phyloP scores from a whole-genome alignment of 2,888 invertebrate species.

The Himalopsyche kuldschensis region DNA sequence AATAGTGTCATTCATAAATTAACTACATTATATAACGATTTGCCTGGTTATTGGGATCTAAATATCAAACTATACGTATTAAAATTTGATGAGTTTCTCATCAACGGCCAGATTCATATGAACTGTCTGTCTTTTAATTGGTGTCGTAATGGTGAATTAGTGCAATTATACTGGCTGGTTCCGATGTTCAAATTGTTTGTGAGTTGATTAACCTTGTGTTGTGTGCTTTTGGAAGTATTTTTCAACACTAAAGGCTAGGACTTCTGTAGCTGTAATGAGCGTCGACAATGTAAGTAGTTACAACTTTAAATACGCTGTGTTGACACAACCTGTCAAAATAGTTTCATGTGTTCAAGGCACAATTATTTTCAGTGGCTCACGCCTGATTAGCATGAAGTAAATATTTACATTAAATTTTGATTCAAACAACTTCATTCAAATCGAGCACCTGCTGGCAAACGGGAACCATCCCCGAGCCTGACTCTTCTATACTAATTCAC shows the following conservation, averaged over 20 bases:
- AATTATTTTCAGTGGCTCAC: not conserved
- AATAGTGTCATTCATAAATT: not conserved
- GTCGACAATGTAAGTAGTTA: constrained; percentile 3
- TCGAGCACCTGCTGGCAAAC: not conserved
- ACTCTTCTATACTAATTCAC: not conserved
- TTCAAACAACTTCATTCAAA: not conserved
- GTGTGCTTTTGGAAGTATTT: constrained; percentile 13
- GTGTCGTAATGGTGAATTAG: constrained; percentile 25
- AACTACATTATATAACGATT: not conserved
- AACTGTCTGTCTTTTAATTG: not conserved
- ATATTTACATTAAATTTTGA: not conserved
- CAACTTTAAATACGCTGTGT: not conserved
- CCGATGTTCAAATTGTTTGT: not conserved
- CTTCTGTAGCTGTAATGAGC: not conserved
- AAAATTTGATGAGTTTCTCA: not conserved
- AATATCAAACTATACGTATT: not conserved
- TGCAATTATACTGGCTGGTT: constrained; percentile 7
- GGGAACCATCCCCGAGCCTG: not conserved
- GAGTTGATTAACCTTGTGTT: constrained; percentile 8
- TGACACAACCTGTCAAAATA: constrained; percentile 22
- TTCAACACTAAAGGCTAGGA: not conserved
- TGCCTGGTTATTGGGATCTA: not conserved
- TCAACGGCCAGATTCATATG: constrained; percentile 3
- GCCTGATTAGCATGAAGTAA: too few species aligned
- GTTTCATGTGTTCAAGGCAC: not conserved